Conservation (phyloP, 1,140 invertebrate genomes). For the Coelopa frigida region DNA sequence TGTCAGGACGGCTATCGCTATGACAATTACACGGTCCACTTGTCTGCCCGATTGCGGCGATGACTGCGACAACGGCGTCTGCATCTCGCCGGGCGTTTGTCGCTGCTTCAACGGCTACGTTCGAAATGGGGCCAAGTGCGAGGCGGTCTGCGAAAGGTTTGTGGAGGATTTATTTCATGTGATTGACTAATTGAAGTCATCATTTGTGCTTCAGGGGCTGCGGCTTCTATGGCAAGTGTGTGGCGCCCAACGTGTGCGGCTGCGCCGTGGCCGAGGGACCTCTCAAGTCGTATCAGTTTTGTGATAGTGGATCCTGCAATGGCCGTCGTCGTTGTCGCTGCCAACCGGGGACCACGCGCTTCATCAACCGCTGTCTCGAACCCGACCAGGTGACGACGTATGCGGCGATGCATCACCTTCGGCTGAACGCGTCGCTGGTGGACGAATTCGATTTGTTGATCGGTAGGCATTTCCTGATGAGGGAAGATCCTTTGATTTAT, state of each 20-base stretch:
- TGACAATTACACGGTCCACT: slow-evolving; percentile 30
- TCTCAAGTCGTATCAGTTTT: slow-evolving; percentile 25
- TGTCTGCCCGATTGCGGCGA: slow-evolving; percentile 36
- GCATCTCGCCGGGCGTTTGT: slow-evolving; percentile 48
- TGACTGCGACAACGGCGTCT: slow-evolving; percentile 46
- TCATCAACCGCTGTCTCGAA: slow-evolving; percentile 37
- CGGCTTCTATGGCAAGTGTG: slow-evolving; percentile 36
- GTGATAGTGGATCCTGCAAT: slow-evolving; percentile 29
- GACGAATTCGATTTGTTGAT: slow-evolving; percentile 35
- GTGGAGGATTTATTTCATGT: not conserved
- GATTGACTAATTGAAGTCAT: not conserved
- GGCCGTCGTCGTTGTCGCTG: slow-evolving; percentile 32
- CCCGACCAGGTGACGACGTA: slow-evolving; percentile 39
- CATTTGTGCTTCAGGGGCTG: slow-evolving; percentile 18
- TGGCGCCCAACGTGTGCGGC: slow-evolving; percentile 36
- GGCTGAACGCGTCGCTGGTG: slow-evolving; percentile 26
- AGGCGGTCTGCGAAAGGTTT: slow-evolving; percentile 29
- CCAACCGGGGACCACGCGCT: slow-evolving; percentile 27
- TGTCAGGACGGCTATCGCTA: slow-evolving; percentile 55
- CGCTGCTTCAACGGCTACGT: slow-evolving; percentile 54
- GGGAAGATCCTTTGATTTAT: too few species aligned
- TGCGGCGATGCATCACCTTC: slow-evolving; percentile 27
- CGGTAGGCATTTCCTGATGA: slow-evolving; percentile 29
- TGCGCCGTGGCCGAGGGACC: slow-evolving; percentile 29
- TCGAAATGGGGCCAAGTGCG: slow-evolving; percentile 29